Conservation (phyloP, 2,888 invertebrate species). For the Galeruca laticollis region DNA sequence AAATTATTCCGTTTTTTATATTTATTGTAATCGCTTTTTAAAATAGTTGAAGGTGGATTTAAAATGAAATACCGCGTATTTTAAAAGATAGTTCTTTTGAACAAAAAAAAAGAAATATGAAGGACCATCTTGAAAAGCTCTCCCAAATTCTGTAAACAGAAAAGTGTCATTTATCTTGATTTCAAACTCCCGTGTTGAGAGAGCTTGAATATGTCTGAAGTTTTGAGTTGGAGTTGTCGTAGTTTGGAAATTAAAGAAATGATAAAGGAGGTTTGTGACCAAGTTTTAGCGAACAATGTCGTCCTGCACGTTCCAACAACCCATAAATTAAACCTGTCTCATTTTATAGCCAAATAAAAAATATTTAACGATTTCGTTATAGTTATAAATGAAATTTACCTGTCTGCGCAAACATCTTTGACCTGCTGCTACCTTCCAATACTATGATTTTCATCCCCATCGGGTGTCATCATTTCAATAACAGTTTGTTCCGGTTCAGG, state of each 20-base stretch:
- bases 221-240: conserved; percentile 9
- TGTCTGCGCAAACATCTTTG: conserved; percentile 59
- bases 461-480: conserved; percentile 65
- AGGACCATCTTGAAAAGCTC: too few relatives aligned
- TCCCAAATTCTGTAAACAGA: not conserved
- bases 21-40: too few relatives aligned
- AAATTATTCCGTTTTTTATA: too few relatives aligned
- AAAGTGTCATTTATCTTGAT: not conserved
- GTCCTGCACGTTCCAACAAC: too few relatives aligned
- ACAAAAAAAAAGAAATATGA: too few relatives aligned
- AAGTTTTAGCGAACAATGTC: too few relatives aligned
- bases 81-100: too few relatives aligned
- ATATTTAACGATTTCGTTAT: too few relatives aligned
- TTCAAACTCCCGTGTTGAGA: not conserved
- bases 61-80: too few relatives aligned
- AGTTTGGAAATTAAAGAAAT: conserved; percentile 6
- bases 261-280: conserved; percentile 16
- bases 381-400: conserved; percentile 50
- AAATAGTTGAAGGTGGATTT: too few relatives aligned
- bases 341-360: too few relatives aligned
- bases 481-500: conserved; percentile 72
- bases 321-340: too few relatives aligned
- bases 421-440: conserved; percentile 62
- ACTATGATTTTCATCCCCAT: conserved; percentile 53
- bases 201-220: not conserved